Percentiles rank a stretch among this genome's conserved stretches.
These are phyloP conservation scores for Peucedramus taeniatus DNA, from an alignment of 2,113 vertebrate genomes.

Conservation along the genomic window DNA sequence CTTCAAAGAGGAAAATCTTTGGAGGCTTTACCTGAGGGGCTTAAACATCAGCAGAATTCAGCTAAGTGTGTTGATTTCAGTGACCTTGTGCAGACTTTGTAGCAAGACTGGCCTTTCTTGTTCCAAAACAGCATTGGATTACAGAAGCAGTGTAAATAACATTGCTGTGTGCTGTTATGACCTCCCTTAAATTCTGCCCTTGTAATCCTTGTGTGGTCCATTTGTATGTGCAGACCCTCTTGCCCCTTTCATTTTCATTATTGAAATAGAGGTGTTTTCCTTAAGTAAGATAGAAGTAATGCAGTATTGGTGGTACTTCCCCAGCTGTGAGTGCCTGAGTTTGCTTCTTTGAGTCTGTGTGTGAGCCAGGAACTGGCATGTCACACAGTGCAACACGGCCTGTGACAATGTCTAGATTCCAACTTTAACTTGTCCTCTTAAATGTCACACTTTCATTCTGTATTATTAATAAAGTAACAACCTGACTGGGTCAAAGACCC, in stretches of 20 bases:
- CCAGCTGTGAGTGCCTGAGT: not conserved
- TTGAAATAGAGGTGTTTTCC: not conserved
- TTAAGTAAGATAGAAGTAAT: not conserved
- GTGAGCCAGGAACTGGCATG: not conserved
- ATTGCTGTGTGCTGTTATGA: not conserved
- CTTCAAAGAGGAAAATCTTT: not conserved
- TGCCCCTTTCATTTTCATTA: not conserved
- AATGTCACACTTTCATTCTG: not conserved
- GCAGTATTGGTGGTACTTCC: not conserved
- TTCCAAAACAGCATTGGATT: not conserved
- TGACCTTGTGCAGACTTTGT: not conserved
- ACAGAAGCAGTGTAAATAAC: not conserved
- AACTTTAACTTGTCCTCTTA: not conserved
- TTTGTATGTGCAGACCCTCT: not conserved
- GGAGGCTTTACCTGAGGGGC: not conserved
- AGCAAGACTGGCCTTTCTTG: not conserved
- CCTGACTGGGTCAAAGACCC: not conserved
- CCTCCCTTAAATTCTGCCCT: not conserved
- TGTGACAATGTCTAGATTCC: not conserved
- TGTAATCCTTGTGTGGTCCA: rapidly evolving
- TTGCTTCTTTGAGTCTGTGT: not conserved
- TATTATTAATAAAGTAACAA: not conserved
- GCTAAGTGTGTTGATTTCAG: not conserved
- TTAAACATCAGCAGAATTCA: not conserved
- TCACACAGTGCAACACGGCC: not conserved